Evolutionary conservation across 2,797 vertebrate genomes (phyloP), one percentile per base, ranked within the genome.

Genomic region (Cynopterus sphinx): DNA sequence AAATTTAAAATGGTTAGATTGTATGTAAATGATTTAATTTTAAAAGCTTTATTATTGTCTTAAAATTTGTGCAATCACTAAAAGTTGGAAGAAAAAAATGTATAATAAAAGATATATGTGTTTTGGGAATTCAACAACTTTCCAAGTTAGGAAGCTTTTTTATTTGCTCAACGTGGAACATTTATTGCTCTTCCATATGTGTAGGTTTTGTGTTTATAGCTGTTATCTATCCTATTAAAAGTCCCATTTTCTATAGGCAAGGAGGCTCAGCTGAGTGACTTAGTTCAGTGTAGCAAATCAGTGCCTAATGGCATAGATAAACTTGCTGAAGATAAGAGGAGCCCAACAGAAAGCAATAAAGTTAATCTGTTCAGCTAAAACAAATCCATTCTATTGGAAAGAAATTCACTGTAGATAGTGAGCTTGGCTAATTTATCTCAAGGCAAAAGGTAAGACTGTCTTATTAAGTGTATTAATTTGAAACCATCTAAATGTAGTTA

Each of bases 81-180:
- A 87, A 22, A 70, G 75, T 67, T 55, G 13, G 28, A 5, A 82
- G 41, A n/a, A 22, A 24, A 24, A 68, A 81, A 86, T 53, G 2
- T 74, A 2, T 83, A 79, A 74, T 49, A 55, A 82, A 78, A 83
- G 26, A 83, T 77, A 31, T 31, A 43, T 13, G 9, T 70, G 5
- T 91, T 41, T 86, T 41, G 22, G 24, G 6, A 77, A 33, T 28
- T 82, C 26, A 88, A 55, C 16, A 65, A 15, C 59, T 95, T 94
- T 97, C 91, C 94, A 94, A 75, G n/a, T 41, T 79, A 77, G 91
- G 92, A 97, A 96, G 53, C 67, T 83, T 96, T 86, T n/a, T 97
- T 91, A 78, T 83, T 97, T 97, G 61, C 92, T 39, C 49, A 5
- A 26, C 46, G 51, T 61, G 63, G 36, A 85, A 59, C 9, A 68